Evolutionary conservation across 92 coral and sea anemone genomes (phyloP), one percentile per base, ranked within the genome.

Genomic region (Epizoanthus scotinus): DNA sequence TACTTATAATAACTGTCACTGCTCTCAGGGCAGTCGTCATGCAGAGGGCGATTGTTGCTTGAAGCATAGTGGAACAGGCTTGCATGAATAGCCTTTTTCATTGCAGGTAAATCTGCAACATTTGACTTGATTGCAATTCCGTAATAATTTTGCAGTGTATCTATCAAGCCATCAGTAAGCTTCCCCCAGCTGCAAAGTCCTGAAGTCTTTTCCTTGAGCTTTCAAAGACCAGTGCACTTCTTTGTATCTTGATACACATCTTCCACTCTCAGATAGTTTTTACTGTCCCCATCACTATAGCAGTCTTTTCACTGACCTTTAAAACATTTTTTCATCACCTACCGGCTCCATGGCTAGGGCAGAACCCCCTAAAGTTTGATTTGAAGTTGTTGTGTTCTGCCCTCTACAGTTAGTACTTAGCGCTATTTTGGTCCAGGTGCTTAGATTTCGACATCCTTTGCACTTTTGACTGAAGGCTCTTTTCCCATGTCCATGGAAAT

Each of bases 101-200:
- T 86, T 61, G 47, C 69, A 10, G 44, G 18, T 14, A 89, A 71
- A 61, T 90, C 40, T 42, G 90, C 86, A 59, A 83, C 86, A 90
- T 83, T 90, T n/a, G 79, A 73, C 40, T 86, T 57, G 36, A 89
- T 86, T 28, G 93, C 90, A 78, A 86, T 89, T 71, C 85, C 90
- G 72, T 81, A 81, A 78, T 86, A 82, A 65, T 90, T 86, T 53
- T 90, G 90, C 27, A 90, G 77, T 34, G 56, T 83, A 60, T 83
- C 86, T 53, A 83, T 58, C 59, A 71, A 38, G 34, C 34, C 68
- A 62, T 83, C 82, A 20, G 86, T 83, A 63, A 83, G 66, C 58
- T 83, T 83, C 22, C 82, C 86, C 49, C 71, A 57, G 53, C 86
- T 82, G 34, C 82, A 82, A 27, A 83, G 78, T 58, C 68, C 68